Evolutionary conservation across 2,797 vertebrate genomes (phyloP).

Genomic region (Pyrocephalus nanus): DNA sequence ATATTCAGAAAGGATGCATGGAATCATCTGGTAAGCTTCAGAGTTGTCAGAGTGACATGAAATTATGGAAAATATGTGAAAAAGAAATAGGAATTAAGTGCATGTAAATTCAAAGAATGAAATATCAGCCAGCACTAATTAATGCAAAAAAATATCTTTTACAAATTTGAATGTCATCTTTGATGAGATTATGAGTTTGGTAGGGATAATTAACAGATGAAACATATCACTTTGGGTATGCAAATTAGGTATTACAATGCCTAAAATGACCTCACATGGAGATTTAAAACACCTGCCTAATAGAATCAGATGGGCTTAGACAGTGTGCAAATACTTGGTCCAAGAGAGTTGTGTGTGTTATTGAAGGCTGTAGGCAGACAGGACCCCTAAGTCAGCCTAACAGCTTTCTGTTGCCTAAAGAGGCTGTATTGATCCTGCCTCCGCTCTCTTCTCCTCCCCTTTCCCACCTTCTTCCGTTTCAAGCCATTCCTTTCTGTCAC

Average conservation of each 20-base stretch:
- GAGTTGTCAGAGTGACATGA: neutral
- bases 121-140: neutral
- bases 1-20: neutral
- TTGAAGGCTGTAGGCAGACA: accelerated
- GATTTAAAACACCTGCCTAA: neutral
- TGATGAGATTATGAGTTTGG: neutral
- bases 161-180: conserved; percentile 5
- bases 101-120: neutral
- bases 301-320: neutral
- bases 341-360: neutral
- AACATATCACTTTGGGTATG: neutral
- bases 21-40: neutral
- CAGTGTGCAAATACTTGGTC: neutral
- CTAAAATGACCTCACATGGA: neutral
- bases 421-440: accelerated
- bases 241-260: neutral
- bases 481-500: neutral
- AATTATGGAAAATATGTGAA: neutral
- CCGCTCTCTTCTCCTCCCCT: neutral
- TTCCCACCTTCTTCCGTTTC: neutral
- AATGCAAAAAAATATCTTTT: neutral
- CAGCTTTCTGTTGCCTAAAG: neutral
- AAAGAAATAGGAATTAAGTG: neutral
- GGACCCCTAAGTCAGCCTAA: neutral
- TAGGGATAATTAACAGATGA: conserved; percentile 1